phyloP scores from a whole-genome alignment of 2,888 invertebrate genomes.

The Megastigmus dorsalis region DNA sequence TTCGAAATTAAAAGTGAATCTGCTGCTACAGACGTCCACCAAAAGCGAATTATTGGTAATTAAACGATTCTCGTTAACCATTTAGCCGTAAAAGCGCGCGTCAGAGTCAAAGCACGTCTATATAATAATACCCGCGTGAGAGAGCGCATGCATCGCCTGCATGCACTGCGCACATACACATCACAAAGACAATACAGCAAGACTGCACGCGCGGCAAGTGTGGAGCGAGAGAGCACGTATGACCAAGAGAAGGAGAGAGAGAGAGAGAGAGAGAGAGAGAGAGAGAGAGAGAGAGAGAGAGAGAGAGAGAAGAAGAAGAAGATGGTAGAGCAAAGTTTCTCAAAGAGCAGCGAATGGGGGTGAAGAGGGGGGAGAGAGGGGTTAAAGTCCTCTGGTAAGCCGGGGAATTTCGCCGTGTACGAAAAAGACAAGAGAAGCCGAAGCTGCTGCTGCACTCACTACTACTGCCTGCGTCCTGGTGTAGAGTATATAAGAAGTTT shows the following conservation, averaged over 20 bases:
- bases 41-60: conserved; percentile 7
- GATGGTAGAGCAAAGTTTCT: too few species aligned
- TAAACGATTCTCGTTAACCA: conserved; percentile 13
- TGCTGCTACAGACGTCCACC: too few species aligned
- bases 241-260: neutral
- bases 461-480: too few species aligned
- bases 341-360: too few species aligned
- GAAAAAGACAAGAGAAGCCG: conserved; percentile 21
- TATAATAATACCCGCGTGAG: too few species aligned
- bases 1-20: too few species aligned
- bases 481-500: conserved; percentile 13
- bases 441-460: neutral
- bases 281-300: neutral
- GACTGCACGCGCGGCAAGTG: neutral
- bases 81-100: conserved; percentile 7
- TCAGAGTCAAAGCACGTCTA: conserved; percentile 13
- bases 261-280: neutral
- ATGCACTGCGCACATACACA: neutral
- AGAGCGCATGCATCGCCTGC: neutral
- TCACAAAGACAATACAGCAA: too few species aligned
- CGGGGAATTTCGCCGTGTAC: conserved; percentile 10
- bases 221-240: neutral
- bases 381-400: neutral
- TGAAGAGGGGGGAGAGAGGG: too few species aligned
- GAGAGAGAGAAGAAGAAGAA: neutral